phyloP scores from a whole-genome alignment of 2,888 invertebrate species.

The Tetragonisca angustula region DNA sequence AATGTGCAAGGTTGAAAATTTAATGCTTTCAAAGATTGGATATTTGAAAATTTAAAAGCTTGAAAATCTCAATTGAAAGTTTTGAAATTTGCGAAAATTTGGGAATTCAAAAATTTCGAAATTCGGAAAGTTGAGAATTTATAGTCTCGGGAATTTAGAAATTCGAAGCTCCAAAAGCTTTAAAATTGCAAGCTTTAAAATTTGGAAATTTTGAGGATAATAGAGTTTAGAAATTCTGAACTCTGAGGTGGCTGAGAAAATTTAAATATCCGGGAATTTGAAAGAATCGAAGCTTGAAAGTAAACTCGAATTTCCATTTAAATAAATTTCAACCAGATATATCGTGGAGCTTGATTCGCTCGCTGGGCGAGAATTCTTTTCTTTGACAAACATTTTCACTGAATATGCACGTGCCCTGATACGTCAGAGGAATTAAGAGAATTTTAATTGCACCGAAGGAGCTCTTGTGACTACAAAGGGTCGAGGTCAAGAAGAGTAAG shows the following conservation, averaged over 20 bases:
- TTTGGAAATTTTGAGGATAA: too few species aligned
- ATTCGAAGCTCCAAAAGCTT: neutral
- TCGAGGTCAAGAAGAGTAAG: conserved; percentile 25
- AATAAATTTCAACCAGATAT: neutral
- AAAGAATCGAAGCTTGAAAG: too few species aligned
- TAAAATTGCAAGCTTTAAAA: too few species aligned
- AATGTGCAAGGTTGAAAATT: too few species aligned
- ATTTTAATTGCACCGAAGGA: conserved; percentile 28
- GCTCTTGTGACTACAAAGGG: conserved; percentile 10
- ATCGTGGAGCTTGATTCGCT: too few species aligned
- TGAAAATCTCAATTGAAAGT: neutral
- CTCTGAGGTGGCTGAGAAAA: too few species aligned
- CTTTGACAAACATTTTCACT: neutral
- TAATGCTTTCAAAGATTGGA: too few species aligned
- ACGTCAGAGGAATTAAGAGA: conserved; percentile 9
- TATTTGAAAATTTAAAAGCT: neutral
- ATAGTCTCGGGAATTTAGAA: neutral
- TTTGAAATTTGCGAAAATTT: neutral
- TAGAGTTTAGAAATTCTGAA: too few species aligned
- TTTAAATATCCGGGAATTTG: too few species aligned
- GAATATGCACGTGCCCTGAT: neutral
- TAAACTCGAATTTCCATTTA: neutral
- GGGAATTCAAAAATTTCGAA: neutral
- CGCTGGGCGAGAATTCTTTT: neutral
- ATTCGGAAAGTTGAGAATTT: neutral